These are phyloP conservation scores for Lepus timidus DNA, from an alignment of 2,113 vertebrate genomes.

Conservation along the genomic window DNA sequence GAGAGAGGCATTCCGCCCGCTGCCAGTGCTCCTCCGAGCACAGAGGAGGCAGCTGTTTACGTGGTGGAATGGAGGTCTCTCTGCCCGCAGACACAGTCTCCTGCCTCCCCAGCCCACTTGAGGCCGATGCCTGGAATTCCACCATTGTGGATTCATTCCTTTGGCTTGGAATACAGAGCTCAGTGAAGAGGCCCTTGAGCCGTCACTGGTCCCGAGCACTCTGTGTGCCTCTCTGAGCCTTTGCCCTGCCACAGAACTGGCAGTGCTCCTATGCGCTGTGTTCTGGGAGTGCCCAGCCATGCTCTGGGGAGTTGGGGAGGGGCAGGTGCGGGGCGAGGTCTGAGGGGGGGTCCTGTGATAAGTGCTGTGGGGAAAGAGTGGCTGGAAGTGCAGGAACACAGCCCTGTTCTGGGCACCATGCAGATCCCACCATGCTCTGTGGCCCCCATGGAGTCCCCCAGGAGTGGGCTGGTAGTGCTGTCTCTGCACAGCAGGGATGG, in stretches of 20 bases:
- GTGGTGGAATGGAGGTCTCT: not conserved
- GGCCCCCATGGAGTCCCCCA: not conserved
- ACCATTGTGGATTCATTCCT: not conserved
- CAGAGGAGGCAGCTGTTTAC: slow-evolving; percentile 33
- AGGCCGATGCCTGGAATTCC: slow-evolving; percentile 35
- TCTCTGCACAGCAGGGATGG: not conserved
- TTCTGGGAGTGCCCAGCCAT: no score
- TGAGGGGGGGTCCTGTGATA: no score
- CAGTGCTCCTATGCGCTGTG: no score
- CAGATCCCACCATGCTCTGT: not conserved
- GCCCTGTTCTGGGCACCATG: not conserved
- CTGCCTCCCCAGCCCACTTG: not conserved
- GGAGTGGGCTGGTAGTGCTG: not conserved
- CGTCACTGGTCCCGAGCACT: not conserved
- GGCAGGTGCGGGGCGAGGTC: no score
- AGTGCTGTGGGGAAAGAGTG: not conserved
- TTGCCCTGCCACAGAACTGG: not conserved
- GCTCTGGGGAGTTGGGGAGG: no score
- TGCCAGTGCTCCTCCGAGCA: not conserved
- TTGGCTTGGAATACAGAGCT: not conserved
- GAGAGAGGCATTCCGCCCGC: not conserved
- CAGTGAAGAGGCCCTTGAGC: not conserved
- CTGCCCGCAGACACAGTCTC: slow-evolving; percentile 18
- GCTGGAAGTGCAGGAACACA: not conserved
- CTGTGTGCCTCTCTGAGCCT: rapidly evolving